These are phyloP conservation scores for Camponotus vicinus DNA, from an alignment of 1,140 invertebrate genomes.

Conservation along the genomic window DNA sequence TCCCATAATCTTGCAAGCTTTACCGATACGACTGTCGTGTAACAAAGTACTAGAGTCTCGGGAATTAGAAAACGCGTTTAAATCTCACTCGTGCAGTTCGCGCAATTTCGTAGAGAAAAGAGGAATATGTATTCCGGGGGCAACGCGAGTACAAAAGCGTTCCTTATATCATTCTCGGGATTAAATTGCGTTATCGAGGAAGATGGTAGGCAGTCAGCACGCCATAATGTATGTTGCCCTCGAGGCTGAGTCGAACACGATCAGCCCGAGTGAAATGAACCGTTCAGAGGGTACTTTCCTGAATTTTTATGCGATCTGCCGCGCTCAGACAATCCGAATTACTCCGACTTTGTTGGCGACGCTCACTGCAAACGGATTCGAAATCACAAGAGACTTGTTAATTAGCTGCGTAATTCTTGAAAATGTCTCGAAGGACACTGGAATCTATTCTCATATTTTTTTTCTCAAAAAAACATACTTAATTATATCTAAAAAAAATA, in stretches of 20 bases:
- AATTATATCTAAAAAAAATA: background rate
- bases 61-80: constrained; percentile 53
- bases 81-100: constrained; percentile 47
- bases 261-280: constrained; percentile 63
- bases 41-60: constrained; percentile 24
- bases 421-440: constrained; percentile 6
- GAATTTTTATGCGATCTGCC: constrained; percentile 63
- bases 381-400: constrained; percentile 54
- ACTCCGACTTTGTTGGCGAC: constrained; percentile 56
- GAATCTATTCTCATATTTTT: constrained; percentile 4
- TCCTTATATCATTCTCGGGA: constrained; percentile 56
- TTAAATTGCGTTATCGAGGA: constrained; percentile 64
- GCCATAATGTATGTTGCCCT: constrained; percentile 64
- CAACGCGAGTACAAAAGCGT: constrained; percentile 24
- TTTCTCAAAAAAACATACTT: background rate
- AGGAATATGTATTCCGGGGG: constrained; percentile 40
- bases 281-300: constrained; percentile 57
- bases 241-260: constrained; percentile 62
- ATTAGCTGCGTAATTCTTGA: constrained; percentile 30
- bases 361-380: constrained; percentile 48
- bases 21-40: background rate
- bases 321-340: constrained; percentile 54
- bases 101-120: constrained; percentile 24
- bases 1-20: constrained; percentile 21
- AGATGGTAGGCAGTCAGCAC: constrained; percentile 60